Evolutionary conservation across 92 coral and sea anemone genomes (phyloP), one percentile per base, ranked within the genome.

Genomic region (Porites evermanni): DNA sequence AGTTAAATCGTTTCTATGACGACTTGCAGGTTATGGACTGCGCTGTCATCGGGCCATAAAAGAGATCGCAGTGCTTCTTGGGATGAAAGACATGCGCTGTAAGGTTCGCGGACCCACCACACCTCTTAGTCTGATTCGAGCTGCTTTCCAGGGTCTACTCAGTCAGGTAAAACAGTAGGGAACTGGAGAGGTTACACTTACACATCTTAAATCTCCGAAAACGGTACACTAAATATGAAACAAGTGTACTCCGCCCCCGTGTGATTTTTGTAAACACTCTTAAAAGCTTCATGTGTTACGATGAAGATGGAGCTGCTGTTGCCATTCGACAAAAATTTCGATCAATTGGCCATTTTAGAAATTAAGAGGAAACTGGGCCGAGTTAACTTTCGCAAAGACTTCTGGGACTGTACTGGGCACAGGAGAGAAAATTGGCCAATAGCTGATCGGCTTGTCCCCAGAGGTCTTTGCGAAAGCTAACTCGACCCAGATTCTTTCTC

Each of bases 41-140:
- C 96, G 99, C 79, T 95, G 99, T 73, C 99, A 97, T 63, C 92
- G 99, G 63, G 95, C 94, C 4, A 95, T 97, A 82, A 95, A 90
- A 75, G 99, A 96, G 69, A 91, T 97, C 52, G 97, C 98, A 1
- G 91, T 93, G 32, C 91, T 95, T 52, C 90, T 97, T 68, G 99
- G 99, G 23, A 97, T 97, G 66, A 88, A 91, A 50, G 98, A 97
- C 90, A 95, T 97, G 99, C 94, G 98, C 90, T 97, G 99, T 83
- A 97, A 95, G 91, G 94, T 97, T 8, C 79, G 82, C 13, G 99
- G 99, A 8, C 90, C 98, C 3, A 93, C 99, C 3, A 97, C 98
- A n/a, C 94, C 99, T 16, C 83, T 97, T 67, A 97, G 97, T 75
- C 89, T 97, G 64, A 93, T 97, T n/a, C 95, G 92, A 29, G 99